These are phyloP conservation scores for Callaeas wilsoni DNA, from an alignment of 2,113 vertebrate genomes.

Conservation along the genomic window DNA sequence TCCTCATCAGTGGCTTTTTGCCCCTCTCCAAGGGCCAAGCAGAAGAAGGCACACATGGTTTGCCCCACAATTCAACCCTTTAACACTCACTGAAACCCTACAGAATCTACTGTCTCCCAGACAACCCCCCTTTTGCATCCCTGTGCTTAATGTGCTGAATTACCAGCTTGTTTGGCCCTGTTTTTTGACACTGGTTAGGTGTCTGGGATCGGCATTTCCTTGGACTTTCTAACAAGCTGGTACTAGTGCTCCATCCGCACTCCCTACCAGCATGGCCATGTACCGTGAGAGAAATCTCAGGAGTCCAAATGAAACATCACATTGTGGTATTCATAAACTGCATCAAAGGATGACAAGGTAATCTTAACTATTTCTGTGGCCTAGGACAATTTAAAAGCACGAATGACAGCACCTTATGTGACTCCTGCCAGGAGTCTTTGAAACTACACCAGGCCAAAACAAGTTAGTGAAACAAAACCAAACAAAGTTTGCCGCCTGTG, in stretches of 20 bases:
- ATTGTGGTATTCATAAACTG: neutral
- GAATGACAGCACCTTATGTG: neutral
- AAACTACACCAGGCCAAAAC: neutral
- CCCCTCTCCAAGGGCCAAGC: neutral
- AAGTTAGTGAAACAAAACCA: neutral
- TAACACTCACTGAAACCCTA: constrained; percentile 39
- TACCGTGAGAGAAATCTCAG: neutral
- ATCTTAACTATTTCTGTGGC: neutral
- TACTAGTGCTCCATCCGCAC: neutral
- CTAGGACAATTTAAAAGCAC: neutral
- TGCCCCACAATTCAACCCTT: neutral
- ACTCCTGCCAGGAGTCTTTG: neutral
- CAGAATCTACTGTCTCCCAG: constrained; percentile 3
- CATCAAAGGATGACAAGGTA: neutral
- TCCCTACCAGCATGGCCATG: neutral
- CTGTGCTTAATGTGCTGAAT: constrained; percentile 39
- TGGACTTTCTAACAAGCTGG: neutral
- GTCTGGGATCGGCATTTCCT: neutral
- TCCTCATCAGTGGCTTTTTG: constrained; percentile 58
- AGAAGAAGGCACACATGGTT: constrained; percentile 51
- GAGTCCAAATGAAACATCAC: neutral
- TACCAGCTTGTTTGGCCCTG: constrained; percentile 42
- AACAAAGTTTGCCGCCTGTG: neutral
- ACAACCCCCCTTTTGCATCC: constrained; percentile 15
- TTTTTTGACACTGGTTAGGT: constrained; percentile 55